Evolutionary conservation across 2,888 invertebrate species (phyloP), one percentile per base, ranked within the genome.

Genomic region (Apamea epomidion): DNA sequence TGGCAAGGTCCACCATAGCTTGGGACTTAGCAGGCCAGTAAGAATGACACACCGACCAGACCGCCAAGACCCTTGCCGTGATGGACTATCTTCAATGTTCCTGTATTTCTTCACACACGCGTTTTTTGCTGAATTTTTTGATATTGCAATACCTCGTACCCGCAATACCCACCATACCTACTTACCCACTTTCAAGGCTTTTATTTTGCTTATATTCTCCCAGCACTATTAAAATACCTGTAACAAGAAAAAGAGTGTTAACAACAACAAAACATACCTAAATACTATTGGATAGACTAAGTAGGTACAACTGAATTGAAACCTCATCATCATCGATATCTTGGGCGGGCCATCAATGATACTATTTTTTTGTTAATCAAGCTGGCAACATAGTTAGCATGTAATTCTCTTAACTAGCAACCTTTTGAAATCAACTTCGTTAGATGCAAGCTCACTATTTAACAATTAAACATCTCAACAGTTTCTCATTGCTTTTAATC

Each of bases 21-120:
- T 98, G 98, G 98, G 98, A 98, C 98, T 98, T 98, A 98, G 98
- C 98, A 98, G 98, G 98, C 98, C 98, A 98, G 98, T 98, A 98
- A 98, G 97, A 96, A 83, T 48, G 81, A 85, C 83, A 96, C 91
- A 97, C 97, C 94, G 94, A 97, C 97, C 97, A 97, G 98, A 97
- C 98, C 98, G 97, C 97, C 97, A 98, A 98, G 98, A 97, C 98
- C 98, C 98, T 97, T 95, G 97, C 97, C 97, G 94, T 91, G 94
- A 81, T 90, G 88, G 91, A 88, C 85, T 80, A 21, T 58, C 76
- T 76, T 82, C 60, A 16, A 70, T 1, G 18, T 54, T 85, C 29
- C 21, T 70, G n/a, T 3, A 45, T 32, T 25, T 51, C 32, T 48
- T 62, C 65, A 12, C 7, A 32, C 32, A 29, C n/a, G 21, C 14